A percentile compares a stretch with the other conserved stretches of the same genome.
Evolutionary conservation across 1,140 invertebrate species (phyloP).

Genomic region (Psix sp.): DNA sequence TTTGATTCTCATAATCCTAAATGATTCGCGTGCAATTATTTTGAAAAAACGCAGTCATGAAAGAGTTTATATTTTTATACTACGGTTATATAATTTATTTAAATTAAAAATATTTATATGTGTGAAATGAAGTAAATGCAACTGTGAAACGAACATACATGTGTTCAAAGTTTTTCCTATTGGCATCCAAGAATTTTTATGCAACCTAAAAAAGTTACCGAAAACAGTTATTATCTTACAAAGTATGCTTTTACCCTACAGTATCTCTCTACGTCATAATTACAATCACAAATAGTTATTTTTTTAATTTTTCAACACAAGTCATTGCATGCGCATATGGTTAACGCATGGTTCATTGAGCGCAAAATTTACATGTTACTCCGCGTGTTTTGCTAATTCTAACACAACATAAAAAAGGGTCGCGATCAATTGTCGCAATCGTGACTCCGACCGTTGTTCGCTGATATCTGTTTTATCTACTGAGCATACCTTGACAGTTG

Average conservation of each 20-base stretch:
- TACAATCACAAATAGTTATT: not conserved
- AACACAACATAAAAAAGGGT: conserved; percentile 31
- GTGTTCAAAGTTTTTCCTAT: no score
- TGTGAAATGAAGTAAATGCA: no score
- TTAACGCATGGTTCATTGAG: conserved; percentile 8
- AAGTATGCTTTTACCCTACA: conserved; percentile 18
- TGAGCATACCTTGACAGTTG: conserved; percentile 61
- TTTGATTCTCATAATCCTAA: no score
- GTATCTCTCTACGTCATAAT: conserved; percentile 14
- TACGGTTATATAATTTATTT: no score
- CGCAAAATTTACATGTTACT: conserved; percentile 39
- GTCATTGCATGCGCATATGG: not conserved
- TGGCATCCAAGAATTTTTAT: no score
- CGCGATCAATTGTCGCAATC: conserved; percentile 62
- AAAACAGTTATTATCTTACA: no score
- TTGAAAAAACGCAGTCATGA: no score
- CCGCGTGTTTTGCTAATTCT: conserved; percentile 23
- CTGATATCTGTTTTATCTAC: conserved; percentile 63
- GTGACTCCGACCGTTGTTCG: conserved; percentile 60
- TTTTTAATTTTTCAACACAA: conserved; percentile 6
- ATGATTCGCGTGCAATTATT: no score
- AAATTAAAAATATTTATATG: no score
- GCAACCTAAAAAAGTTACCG: no score
- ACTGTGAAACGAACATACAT: no score
- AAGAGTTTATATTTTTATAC: no score